These are phyloP conservation scores for Probosciger aterrimus DNA, from an alignment of 2,113 vertebrate genomes.

Conservation along the genomic window DNA sequence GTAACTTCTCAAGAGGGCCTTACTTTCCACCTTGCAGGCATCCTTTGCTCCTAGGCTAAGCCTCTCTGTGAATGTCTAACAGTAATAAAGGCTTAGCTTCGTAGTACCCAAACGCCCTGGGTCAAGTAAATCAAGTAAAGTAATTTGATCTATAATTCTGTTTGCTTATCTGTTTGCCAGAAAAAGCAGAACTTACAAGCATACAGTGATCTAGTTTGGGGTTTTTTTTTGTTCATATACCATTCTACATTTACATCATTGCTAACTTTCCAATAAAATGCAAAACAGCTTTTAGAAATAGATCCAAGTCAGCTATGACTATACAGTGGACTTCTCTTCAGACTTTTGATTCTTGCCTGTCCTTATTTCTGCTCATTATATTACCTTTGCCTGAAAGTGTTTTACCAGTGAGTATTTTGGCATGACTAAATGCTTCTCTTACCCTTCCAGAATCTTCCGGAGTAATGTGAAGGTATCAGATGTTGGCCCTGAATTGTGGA, in stretches of 20 bases:
- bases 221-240: not conserved
- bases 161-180: not conserved
- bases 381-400: not conserved
- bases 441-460: not conserved
- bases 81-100: not conserved
- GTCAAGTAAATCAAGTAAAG: not conserved
- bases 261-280: not conserved
- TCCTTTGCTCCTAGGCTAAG: not conserved
- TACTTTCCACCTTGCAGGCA: not conserved
- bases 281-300: not conserved
- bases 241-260: not conserved
- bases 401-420: not conserved
- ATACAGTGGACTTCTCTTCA: not conserved
- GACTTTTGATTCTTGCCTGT: not conserved
- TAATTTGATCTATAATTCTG: not conserved
- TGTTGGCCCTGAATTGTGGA: not conserved
- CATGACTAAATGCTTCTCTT: not conserved
- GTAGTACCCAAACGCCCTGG: not conserved
- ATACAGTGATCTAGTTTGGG: not conserved
- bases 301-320: not conserved
- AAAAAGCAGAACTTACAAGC: not conserved
- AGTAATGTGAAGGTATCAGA: not conserved
- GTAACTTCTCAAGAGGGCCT: not conserved
- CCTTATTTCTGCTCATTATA: not conserved
- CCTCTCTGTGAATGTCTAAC: not conserved